Evolutionary conservation across 2,888 invertebrate species (phyloP).

Genomic region (Cancer borealis): DNA sequence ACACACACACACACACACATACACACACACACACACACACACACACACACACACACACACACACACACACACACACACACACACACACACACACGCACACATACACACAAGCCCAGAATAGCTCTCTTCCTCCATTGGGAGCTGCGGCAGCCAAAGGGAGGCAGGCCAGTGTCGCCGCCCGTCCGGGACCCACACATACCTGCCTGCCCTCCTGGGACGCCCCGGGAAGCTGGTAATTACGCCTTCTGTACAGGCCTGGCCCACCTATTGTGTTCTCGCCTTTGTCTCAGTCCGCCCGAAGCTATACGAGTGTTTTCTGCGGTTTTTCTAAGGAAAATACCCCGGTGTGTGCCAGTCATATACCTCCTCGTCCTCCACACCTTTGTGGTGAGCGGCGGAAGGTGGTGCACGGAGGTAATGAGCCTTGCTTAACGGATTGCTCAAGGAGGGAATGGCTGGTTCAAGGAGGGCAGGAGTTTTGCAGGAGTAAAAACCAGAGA

Average conservation of each 20-base stretch:
- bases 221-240: constrained; percentile 34
- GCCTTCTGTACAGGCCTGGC: neutral
- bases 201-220: neutral
- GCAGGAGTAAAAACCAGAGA: neutral
- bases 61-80: too few species aligned
- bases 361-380: neutral
- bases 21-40: too few species aligned
- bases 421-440: neutral
- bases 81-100: neutral
- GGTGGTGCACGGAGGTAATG: neutral
- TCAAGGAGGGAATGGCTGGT: neutral
- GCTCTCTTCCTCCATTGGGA: neutral
- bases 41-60: too few species aligned
- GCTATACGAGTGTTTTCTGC: constrained; percentile 24
- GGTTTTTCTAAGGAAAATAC: constrained; percentile 12
- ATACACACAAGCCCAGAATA: neutral
- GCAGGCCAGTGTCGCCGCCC: neutral
- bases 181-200: neutral
- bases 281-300: constrained; percentile 22
- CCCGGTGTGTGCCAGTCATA: neutral
- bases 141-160: constrained; percentile 5
- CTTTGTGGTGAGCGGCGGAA: neutral
- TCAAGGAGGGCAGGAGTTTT: neutral
- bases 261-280: constrained; percentile 21
- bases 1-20: too few species aligned